These are phyloP conservation scores for Tokudaia tokunoshimensis DNA, from an alignment of 2,797 vertebrate species.

Conservation along the genomic window DNA sequence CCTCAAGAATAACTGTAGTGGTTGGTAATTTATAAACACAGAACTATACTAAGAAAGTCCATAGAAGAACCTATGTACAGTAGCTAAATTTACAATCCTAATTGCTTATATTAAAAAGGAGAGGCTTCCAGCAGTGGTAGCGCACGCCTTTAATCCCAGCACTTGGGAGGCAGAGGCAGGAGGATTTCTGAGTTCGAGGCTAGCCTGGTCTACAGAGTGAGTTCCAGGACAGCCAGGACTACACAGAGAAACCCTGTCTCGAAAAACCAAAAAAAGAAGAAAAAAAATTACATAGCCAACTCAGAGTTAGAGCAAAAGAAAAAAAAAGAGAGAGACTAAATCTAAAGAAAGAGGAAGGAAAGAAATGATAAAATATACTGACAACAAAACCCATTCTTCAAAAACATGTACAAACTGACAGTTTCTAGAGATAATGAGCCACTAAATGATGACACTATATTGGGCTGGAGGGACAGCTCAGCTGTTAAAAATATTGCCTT, in stretches of 20 bases:
- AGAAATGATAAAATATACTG: constrained; percentile 27
- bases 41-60: constrained; percentile 36
- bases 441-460: constrained; percentile 20
- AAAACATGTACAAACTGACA: constrained; percentile 51
- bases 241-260: too few species aligned
- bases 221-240: too few species aligned
- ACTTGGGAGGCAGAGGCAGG: too few species aligned
- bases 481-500: neutral
- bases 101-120: constrained; percentile 21
- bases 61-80: neutral
- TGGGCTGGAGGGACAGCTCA: neutral
- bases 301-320: constrained; percentile 36
- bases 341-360: neutral
- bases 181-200: too few species aligned
- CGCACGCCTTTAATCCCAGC: too few species aligned
- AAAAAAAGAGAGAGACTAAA: constrained; percentile 44
- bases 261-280: too few species aligned
- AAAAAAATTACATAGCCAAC: neutral
- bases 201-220: too few species aligned
- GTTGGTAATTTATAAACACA: constrained; percentile 33
- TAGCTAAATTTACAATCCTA: constrained; percentile 29
- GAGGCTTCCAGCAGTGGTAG: neutral
- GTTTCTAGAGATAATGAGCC: constrained; percentile 41
- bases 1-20: constrained; percentile 39
- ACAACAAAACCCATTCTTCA: neutral